Evolutionary conservation across 2,113 vertebrate genomes (phyloP).

Genomic region (Nyctibius bracteatus): DNA sequence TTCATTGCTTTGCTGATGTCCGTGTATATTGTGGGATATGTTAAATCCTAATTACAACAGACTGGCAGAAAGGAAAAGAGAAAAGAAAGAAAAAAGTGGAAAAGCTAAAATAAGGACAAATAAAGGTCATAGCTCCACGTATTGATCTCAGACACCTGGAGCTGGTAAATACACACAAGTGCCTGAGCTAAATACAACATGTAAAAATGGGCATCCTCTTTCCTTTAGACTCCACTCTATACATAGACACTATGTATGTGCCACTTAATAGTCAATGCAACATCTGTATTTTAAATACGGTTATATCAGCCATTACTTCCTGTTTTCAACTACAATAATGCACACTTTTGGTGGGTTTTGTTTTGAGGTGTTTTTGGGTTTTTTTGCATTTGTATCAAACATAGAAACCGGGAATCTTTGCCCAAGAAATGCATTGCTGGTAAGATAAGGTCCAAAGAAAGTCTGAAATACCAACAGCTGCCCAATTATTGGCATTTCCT

Average conservation of each 20-base stretch:
- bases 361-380: no score
- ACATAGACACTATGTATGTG: background rate
- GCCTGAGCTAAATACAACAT: background rate
- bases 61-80: background rate
- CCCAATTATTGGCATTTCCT: background rate
- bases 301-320: background rate
- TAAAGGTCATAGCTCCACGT: background rate
- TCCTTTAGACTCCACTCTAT: background rate
- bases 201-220: background rate
- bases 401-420: background rate
- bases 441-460: background rate
- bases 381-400: background rate
- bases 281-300: background rate
- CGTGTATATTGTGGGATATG: background rate
- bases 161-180: background rate
- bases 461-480: background rate
- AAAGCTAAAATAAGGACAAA: background rate
- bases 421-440: background rate
- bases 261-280: background rate
- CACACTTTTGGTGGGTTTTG: background rate
- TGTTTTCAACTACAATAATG: background rate
- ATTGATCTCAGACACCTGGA: background rate
- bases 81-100: background rate
- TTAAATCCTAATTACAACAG: slow-evolving; percentile 2
- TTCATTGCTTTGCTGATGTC: background rate